Conservation (phyloP, 2,888 invertebrate species). For the Dasypogon diadema region DNA sequence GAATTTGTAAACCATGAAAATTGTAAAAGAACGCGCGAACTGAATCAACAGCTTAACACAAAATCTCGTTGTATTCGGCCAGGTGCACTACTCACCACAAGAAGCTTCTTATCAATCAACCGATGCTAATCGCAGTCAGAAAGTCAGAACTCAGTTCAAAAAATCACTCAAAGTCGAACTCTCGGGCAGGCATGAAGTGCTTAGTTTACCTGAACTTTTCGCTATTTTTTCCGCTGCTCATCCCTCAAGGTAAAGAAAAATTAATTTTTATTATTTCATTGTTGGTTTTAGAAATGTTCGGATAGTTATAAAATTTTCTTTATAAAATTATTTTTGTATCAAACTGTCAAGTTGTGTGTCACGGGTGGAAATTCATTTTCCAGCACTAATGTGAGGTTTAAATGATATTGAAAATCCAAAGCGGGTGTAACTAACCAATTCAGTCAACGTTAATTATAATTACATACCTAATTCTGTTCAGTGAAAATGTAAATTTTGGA, state of each 20-base stretch:
- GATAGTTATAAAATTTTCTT: too few relatives aligned
- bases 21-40: neutral
- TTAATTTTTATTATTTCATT: neutral
- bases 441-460: too few relatives aligned
- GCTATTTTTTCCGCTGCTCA: neutral
- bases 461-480: too few relatives aligned
- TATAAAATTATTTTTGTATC: too few relatives aligned
- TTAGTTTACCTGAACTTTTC: slow-evolving; percentile 7
- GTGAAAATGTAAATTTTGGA: too few relatives aligned
- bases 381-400: too few relatives aligned
- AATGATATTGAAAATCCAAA: too few relatives aligned
- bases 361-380: too few relatives aligned
- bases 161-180: slow-evolving; percentile 21
- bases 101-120: slow-evolving; percentile 34
- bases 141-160: slow-evolving; percentile 13
- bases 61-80: neutral
- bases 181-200: slow-evolving; percentile 27
- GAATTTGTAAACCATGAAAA: too few relatives aligned
- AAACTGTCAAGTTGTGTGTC: too few relatives aligned
- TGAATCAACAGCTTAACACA: neutral
- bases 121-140: slow-evolving; percentile 25
- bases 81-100: neutral
- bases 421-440: too few relatives aligned
- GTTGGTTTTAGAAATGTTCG: neutral
- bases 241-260: slow-evolving; percentile 7